Evolutionary conservation across 2,113 vertebrate genomes (phyloP), one percentile per base, ranked within the genome.

Genomic region (Labrus mixtus): DNA sequence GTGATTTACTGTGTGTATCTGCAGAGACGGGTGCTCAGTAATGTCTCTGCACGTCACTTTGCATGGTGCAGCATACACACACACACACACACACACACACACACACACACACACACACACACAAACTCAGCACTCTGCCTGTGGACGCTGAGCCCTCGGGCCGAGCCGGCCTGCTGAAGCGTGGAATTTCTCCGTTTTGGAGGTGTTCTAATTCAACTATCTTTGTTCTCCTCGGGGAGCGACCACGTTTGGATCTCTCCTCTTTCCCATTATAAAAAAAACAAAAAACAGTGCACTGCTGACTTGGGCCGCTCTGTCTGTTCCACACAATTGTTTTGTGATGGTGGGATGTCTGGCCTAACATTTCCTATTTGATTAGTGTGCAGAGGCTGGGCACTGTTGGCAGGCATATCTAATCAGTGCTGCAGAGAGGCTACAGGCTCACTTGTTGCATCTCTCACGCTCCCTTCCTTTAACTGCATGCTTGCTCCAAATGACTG

Each of bases 331-430:
- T 92, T 91, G 88, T 92, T 91, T 90, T 91, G 90, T 85, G 86
- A 87, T 84, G 89, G 73, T 82, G 86, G 84, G 84, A 84, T 79
- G 87, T 93, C 89, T 91, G 75, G 83, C 82, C 79, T 78, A 85
- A 90, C 85, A 83, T 93, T 93, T 92, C 90, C 91, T 91, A 83
- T 93, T 93, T 90, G 90, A 93, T 92, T 91, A 87, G 91, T 77
- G 86, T 73, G 90, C 58, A 88, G 86, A 85, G 87, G 80, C 82
- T 78, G 83, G 70, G 57, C 76, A 76, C 83, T 75, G 90, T 87
- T 92, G 92, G 85, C 89, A 92, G 83, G 75, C 85, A 81, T 89
- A 74, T 85, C 88, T 89, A 87, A 90, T 92, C 89, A 90, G 93
- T 63, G 64, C 79, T 63, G 68, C 65, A 86, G 76, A 78, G 74